These are phyloP conservation scores for Microvelia longipes DNA, from an alignment of 1,140 invertebrate genomes.

Conservation along the genomic window DNA sequence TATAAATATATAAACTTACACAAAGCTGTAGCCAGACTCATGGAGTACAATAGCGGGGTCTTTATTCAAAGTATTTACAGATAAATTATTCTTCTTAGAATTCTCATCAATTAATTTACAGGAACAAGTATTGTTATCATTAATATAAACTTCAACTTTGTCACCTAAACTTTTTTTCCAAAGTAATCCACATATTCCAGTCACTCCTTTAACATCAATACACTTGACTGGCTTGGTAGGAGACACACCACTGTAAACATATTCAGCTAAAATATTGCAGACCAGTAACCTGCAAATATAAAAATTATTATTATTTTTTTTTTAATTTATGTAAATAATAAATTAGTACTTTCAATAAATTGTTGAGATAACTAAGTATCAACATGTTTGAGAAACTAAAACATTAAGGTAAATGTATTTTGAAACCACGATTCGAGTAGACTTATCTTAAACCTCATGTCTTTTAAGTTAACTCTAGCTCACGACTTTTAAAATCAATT, in stretches of 20 bases:
- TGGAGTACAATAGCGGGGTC: slow-evolving; percentile 12
- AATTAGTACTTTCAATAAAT: too few species aligned
- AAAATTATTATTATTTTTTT: too few species aligned
- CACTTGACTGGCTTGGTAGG: slow-evolving; percentile 14
- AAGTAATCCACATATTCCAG: slow-evolving; percentile 5
- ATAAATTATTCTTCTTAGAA: slow-evolving; percentile 1
- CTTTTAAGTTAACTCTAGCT: too few species aligned
- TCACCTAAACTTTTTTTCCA: slow-evolving; percentile 12
- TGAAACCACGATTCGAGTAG: too few species aligned
- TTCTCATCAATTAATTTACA: slow-evolving; percentile 5
- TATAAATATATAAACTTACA: too few species aligned
- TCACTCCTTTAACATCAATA: slow-evolving; percentile 5
- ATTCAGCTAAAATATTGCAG: slow-evolving; percentile 1
- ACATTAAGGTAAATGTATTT: too few species aligned
- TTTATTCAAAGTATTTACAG: slow-evolving; percentile 1
- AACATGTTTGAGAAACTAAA: too few species aligned
- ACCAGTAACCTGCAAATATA: not conserved
- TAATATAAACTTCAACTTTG: slow-evolving; percentile 12
- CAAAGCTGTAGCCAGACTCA: slow-evolving; percentile 13
- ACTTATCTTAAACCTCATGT: too few species aligned
- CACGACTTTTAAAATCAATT: too few species aligned
- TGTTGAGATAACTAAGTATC: too few species aligned
- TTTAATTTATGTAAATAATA: too few species aligned
- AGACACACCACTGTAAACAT: slow-evolving; percentile 5
- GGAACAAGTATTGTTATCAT: not conserved